Evolutionary conservation across 2,797 vertebrate genomes (phyloP), one percentile per base, ranked within the genome.

Genomic region (Streptopelia turtur): DNA sequence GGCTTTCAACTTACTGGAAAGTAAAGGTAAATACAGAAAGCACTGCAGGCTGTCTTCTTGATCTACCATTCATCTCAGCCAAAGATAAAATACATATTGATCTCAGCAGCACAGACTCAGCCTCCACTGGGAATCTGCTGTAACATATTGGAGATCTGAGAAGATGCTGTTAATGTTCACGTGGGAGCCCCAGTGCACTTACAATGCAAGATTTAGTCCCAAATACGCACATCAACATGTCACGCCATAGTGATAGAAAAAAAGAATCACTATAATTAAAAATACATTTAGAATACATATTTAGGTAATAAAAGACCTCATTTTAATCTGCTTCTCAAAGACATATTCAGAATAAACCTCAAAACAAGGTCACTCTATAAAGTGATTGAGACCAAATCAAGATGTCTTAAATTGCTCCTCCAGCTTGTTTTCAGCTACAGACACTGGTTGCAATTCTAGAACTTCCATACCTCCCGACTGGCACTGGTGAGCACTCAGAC

Each of bases 131-230:
- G 66, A 76, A 66, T 66, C 47, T 35, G 35, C 41, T 78, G 13
- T 47, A 90, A 91, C 49, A 8, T 21, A 91, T 65, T 37, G 76
- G 55, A 93, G 85, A 88, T 47, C 53, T 60, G 56, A 93, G 60
- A 75, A 82, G 66, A 90, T 16, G 52, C 31, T 49, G 31, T 37
- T 39, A 43, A 69, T 13, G 10, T n/a, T 89, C 83, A 84, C 33
- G 16, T 8, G 49, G 72, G 72, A 83, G 24, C 45, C 41, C 68
- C 33, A 41, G 12, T 41, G 47, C 23, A 56, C 23, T 75, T 53
- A 59, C 16, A 78, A 16, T 16, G 50, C 27, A 83, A 65, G 60
- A 70, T 35, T 55, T 52, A 61, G 41, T 41, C 52, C 57, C n/a
- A 69, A 60, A 65, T 53, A 21, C 64, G 66, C n/a, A 56, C 5